Evolutionary conservation across 2,888 invertebrate species (phyloP).

Genomic region (Chymomyza procnemis): DNA sequence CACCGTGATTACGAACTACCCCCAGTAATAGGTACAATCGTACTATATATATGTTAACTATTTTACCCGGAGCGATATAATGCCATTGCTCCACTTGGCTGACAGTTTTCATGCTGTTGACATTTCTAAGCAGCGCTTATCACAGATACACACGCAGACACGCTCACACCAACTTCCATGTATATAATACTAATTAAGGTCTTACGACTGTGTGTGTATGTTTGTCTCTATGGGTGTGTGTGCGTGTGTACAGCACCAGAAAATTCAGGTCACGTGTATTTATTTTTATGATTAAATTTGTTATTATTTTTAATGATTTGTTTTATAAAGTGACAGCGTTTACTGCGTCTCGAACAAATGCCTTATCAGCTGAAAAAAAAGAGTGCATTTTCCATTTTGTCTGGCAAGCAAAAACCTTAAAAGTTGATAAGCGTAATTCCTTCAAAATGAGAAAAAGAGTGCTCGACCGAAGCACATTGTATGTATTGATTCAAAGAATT

Average conservation of each 20-base stretch:
- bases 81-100: slow-evolving; percentile 2
- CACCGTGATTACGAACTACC: no score
- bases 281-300: slow-evolving; percentile 46
- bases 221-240: background rate
- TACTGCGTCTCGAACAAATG: slow-evolving; percentile 14
- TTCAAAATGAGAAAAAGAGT: no score
- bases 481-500: no score
- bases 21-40: background rate
- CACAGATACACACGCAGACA: slow-evolving; percentile 5
- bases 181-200: slow-evolving; percentile 36
- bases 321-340: background rate
- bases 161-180: slow-evolving; percentile 5
- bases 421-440: slow-evolving; percentile 33
- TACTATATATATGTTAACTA: background rate
- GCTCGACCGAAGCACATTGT: no score
- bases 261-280: slow-evolving; percentile 63
- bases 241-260: slow-evolving; percentile 18
- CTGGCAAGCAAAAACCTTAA: slow-evolving; percentile 38
- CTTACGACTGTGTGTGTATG: slow-evolving; percentile 22
- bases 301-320: slow-evolving; percentile 15
- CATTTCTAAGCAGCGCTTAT: slow-evolving; percentile 32
- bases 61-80: background rate
- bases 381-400: slow-evolving; percentile 21
- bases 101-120: slow-evolving; percentile 17
- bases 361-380: slow-evolving; percentile 33